phyloP scores from a whole-genome alignment of 2,113 vertebrate species.

The Upupa epops region DNA sequence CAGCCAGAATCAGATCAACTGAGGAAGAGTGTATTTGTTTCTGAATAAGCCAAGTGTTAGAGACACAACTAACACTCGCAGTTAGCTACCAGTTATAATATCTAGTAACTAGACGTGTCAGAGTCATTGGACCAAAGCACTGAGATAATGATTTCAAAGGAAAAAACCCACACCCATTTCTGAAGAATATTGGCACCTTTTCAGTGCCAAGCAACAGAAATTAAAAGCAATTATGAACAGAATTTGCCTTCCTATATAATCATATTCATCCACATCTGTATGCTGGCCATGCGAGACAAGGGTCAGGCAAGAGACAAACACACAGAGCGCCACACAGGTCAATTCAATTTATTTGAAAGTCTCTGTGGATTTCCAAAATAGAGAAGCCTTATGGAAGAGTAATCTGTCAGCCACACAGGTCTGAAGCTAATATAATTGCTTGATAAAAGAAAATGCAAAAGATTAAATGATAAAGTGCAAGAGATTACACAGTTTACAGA shows the following conservation, averaged over 20 bases:
- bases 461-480: not conserved
- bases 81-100: not conserved
- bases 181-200: not conserved
- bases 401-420: not conserved
- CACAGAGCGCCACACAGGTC: not conserved
- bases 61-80: not conserved
- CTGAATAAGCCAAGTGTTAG: not conserved
- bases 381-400: slow-evolving; percentile 1
- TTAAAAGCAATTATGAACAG: slow-evolving; percentile 28
- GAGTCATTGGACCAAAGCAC: not conserved
- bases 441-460: not conserved
- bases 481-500: no score
- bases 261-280: not conserved
- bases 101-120: not conserved
- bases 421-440: not conserved
- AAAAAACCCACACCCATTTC: not conserved
- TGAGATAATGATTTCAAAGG: not conserved
- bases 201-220: not conserved
- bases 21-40: not conserved
- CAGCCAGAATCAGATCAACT: not conserved
- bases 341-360: slow-evolving; percentile 42
- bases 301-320: slow-evolving; percentile 22
- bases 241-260: slow-evolving; percentile 11
- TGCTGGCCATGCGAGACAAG: not conserved
- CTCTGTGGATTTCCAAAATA: slow-evolving; percentile 20